Evolutionary conservation across 64 coral and sea anemone species (phyloP).

Genomic region (Stichodactyla helianthus): DNA sequence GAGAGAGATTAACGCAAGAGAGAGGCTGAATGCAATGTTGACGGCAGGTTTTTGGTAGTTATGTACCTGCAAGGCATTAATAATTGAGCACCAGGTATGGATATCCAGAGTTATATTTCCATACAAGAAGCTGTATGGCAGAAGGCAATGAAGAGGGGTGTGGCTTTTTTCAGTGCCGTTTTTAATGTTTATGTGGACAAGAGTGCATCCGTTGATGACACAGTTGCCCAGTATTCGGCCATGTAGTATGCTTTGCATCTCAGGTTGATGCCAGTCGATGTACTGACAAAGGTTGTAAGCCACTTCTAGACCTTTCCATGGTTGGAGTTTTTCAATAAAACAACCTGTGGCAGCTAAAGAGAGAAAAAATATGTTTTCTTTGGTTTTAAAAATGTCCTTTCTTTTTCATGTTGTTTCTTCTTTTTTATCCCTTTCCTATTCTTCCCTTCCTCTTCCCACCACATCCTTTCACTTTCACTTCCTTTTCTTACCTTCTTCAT

Average conservation of each 20-base stretch:
- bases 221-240: not conserved
- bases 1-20: slow-evolving; percentile 16
- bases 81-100: slow-evolving; percentile 43
- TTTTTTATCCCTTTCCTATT: too few species aligned
- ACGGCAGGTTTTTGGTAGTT: slow-evolving; percentile 7
- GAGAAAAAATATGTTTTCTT: not conserved
- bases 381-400: too few species aligned
- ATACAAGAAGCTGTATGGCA: slow-evolving; percentile 30
- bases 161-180: not conserved
- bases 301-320: slow-evolving; percentile 48
- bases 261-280: slow-evolving; percentile 13
- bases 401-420: too few species aligned
- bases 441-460: too few species aligned
- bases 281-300: slow-evolving; percentile 22
- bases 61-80: slow-evolving; percentile 25
- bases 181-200: not conserved
- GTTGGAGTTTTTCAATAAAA: not conserved
- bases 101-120: slow-evolving; percentile 20
- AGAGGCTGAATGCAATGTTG: slow-evolving; percentile 20
- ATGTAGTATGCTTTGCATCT: slow-evolving; percentile 22
- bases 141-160: not conserved
- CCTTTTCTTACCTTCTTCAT: slow-evolving; percentile 26
- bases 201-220: not conserved
- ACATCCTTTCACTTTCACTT: too few species aligned
- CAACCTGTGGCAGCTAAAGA: slow-evolving; percentile 24